A percentile compares a stretch with the other conserved stretches of the same genome.
Conservation (phyloP, 2,888 invertebrate genomes). For the Campoplex capitator region DNA sequence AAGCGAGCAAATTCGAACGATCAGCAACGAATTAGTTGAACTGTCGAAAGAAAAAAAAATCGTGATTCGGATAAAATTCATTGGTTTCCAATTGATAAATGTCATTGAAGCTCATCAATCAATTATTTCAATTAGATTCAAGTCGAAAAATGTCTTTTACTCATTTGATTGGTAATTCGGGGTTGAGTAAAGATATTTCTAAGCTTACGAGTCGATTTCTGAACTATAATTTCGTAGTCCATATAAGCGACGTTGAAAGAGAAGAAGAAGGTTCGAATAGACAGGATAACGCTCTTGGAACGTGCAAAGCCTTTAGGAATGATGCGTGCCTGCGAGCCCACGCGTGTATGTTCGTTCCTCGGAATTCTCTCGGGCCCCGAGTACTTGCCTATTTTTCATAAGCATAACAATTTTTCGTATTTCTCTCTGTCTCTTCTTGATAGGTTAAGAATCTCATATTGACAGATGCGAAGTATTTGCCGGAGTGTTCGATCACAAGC, state of each 20-base stretch:
- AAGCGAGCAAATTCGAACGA: not conserved
- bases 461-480: conserved; percentile 31
- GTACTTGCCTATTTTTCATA: not conserved
- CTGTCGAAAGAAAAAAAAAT: not conserved
- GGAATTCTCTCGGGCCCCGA: conserved; percentile 37
- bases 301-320: conserved; percentile 27
- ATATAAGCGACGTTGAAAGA: conserved; percentile 22
- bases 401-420: conserved; percentile 30
- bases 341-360: conserved; percentile 35
- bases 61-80: not conserved
- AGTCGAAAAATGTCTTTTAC: not conserved
- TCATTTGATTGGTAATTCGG: not conserved
- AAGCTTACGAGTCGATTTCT: not conserved
- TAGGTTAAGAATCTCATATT: conserved; percentile 10
- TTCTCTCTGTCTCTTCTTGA: conserved; percentile 17
- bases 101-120: not conserved
- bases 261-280: not conserved
- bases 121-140: not conserved
- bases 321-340: conserved; percentile 35
- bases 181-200: not conserved
- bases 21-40: not conserved
- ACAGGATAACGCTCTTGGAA: not conserved
- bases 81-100: not conserved
- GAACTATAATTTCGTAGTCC: not conserved
- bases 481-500: not conserved